Conservation (phyloP, 2,797 vertebrate genomes). For the Caiman crocodilus region DNA sequence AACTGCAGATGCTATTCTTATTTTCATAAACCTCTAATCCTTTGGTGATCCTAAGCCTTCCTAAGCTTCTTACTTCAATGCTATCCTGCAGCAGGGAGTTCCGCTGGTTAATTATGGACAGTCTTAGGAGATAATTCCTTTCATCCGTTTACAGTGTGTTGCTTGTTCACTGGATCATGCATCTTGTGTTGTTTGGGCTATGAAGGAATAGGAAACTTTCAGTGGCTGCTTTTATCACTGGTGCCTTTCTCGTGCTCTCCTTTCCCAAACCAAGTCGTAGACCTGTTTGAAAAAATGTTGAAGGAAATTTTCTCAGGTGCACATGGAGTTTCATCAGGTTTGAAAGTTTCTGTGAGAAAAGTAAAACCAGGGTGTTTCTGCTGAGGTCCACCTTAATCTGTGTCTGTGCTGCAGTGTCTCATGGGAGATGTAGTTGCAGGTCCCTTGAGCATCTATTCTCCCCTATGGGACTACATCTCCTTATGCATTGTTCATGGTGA, state of each 20-base stretch:
- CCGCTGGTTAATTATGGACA: neutral
- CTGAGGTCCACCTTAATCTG: neutral
- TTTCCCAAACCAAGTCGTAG: neutral
- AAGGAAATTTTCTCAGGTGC: neutral
- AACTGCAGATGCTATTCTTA: neutral
- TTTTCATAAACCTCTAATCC: neutral
- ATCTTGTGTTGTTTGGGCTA: neutral
- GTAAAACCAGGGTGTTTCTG: too few relatives aligned
- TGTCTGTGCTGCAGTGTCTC: neutral
- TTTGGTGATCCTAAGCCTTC: neutral
- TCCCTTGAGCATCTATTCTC: neutral
- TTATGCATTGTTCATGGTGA: too few relatives aligned
- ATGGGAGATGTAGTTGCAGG: neutral
- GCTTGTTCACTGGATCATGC: neutral
- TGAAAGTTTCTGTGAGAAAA: neutral
- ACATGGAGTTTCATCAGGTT: neutral
- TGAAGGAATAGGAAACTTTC: neutral
- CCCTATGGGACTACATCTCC: neutral
- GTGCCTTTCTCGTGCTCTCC: neutral
- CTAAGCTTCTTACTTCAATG: neutral
- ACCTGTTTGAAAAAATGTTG: neutral
- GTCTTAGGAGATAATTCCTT: neutral
- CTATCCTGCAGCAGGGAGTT: neutral
- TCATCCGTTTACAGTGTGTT: neutral
- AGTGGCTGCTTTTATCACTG: neutral